A percentile compares a stretch with the other conserved stretches of the same genome.
phyloP scores from a whole-genome alignment of 2,797 vertebrate species.

The Okamejei kenojei region DNA sequence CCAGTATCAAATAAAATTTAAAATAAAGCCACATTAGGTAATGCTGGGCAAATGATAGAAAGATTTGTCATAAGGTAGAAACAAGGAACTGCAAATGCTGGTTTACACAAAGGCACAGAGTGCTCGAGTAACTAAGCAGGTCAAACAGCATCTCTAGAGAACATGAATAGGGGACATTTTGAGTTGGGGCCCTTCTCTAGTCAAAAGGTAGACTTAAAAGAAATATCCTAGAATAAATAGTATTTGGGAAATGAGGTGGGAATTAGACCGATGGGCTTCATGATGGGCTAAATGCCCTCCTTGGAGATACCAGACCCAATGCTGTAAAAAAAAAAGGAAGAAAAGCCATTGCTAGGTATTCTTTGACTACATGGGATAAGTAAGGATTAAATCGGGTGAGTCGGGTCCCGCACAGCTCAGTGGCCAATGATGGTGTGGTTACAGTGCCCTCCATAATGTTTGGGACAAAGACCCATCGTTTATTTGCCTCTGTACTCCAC shows the following conservation, averaged over 20 bases:
- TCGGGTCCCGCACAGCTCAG: background rate
- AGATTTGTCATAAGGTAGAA: background rate
- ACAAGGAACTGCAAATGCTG: no score
- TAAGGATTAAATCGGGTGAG: background rate
- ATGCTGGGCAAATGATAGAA: background rate
- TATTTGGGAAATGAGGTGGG: background rate
- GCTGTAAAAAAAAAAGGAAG: background rate
- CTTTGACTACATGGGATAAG: background rate
- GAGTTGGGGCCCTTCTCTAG: no score
- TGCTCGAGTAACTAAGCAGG: no score
- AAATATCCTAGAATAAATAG: no score
- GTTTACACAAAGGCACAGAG: no score
- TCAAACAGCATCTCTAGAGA: no score
- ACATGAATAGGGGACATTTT: no score
- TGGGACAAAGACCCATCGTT: no score
- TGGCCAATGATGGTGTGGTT: background rate
- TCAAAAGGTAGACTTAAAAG: background rate
- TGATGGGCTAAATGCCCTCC: no score
- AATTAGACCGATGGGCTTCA: background rate
- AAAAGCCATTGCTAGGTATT: background rate
- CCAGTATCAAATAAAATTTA: background rate
- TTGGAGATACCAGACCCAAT: background rate
- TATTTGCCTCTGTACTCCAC: no score
- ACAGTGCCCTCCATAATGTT: no score
- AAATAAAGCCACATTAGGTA: background rate